phyloP scores from a whole-genome alignment of 2,113 vertebrate genomes.

The Hypocryptadius cinnamomeus region DNA sequence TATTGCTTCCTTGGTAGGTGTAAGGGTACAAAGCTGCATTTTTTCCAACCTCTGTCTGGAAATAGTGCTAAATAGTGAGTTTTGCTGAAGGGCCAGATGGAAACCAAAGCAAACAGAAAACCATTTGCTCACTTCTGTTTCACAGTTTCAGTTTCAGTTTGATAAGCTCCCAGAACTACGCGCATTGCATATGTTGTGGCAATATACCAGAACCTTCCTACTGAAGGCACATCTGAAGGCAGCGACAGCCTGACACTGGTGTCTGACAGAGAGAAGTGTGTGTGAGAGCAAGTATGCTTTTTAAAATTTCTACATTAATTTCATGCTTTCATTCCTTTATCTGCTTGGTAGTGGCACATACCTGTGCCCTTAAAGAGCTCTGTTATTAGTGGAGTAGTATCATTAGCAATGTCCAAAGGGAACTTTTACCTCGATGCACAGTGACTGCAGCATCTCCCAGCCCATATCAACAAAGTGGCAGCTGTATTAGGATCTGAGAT shows the following conservation, averaged over 20 bases:
- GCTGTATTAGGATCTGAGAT: not conserved
- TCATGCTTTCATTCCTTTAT: not conserved
- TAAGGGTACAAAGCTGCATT: not conserved
- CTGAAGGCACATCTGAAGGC: not conserved
- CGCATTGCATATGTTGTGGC: not conserved
- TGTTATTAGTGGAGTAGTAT: not conserved
- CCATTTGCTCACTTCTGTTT: not conserved
- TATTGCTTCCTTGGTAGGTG: not conserved
- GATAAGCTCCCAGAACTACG: not conserved
- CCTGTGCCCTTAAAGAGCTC: not conserved
- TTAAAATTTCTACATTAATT: not conserved
- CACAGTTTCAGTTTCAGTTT: not conserved
- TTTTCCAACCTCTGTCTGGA: not conserved
- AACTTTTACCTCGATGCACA: not conserved
- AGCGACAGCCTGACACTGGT: not conserved
- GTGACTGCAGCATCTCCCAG: not conserved
- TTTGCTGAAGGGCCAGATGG: not conserved
- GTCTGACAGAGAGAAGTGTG: not conserved
- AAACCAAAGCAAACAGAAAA: not conserved
- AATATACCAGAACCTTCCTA: not conserved
- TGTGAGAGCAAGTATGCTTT: not conserved
- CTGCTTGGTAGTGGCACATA: not conserved
- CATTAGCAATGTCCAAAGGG: not conserved
- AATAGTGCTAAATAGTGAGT: not conserved
- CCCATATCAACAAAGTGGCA: not conserved